phyloP scores from a whole-genome alignment of 2,888 invertebrate genomes.

The Nesidiocoris tenuis region DNA sequence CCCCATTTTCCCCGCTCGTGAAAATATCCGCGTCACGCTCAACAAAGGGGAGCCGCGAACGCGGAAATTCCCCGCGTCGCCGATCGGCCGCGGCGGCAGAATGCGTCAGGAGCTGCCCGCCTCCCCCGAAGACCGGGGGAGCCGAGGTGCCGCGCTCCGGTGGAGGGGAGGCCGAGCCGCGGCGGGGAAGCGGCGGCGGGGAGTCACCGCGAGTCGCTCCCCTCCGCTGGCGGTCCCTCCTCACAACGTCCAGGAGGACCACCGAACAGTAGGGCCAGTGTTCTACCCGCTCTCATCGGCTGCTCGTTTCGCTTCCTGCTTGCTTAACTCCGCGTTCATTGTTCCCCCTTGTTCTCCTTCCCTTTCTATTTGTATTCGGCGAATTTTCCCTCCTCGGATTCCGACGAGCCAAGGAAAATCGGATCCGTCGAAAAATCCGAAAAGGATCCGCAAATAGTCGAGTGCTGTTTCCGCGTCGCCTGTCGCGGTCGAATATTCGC shows the following conservation, averaged over 20 bases:
- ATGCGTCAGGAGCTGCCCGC: constrained; percentile 7
- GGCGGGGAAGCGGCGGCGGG: constrained; percentile 20
- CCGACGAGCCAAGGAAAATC: background rate
- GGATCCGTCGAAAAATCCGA: background rate
- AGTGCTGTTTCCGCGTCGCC: background rate
- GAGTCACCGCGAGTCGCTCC: background rate
- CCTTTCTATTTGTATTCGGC: background rate
- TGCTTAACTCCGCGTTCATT: constrained; percentile 41
- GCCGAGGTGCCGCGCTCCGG: background rate
- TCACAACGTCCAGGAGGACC: constrained; percentile 32
- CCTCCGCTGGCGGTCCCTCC: constrained; percentile 11
- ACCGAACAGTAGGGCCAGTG: constrained; percentile 10
- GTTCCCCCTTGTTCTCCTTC: constrained; percentile 28
- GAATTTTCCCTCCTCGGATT: background rate
- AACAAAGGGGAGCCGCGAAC: background rate
- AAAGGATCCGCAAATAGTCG: too few species aligned
- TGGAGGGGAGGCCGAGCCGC: background rate
- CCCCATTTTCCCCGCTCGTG: too few species aligned
- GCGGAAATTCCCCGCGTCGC: background rate
- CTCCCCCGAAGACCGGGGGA: background rate
- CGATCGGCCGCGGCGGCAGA: constrained; percentile 2
- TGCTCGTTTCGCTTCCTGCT: constrained; percentile 39
- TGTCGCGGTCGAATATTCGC: background rate
- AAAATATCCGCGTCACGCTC: background rate
- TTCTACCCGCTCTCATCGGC: constrained; percentile 37